These are phyloP conservation scores for Disparrhopalites patrizii DNA, from an alignment of 2,888 invertebrate species.

Conservation along the genomic window DNA sequence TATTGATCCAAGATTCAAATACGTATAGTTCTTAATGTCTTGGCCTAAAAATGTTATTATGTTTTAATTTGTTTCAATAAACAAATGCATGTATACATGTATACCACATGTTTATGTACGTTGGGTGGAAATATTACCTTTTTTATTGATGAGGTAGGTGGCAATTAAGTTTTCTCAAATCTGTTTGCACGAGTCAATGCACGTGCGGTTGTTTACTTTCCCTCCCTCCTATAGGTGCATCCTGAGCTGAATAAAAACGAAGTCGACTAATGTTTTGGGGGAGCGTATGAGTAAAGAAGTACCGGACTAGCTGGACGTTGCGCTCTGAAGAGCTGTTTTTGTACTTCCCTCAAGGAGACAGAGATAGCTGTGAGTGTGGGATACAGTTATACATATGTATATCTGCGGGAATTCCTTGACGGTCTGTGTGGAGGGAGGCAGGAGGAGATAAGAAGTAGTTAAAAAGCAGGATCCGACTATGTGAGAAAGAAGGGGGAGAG, in stretches of 20 bases:
- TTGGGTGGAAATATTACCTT: no score
- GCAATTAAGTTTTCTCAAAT: no score
- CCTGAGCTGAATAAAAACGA: background rate
- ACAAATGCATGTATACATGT: no score
- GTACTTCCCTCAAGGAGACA: no score
- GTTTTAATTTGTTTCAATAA: no score
- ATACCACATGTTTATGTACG: no score
- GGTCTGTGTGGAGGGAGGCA: background rate
- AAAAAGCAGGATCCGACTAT: background rate
- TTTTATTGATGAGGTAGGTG: no score
- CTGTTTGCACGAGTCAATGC: background rate
- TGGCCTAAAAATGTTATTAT: no score
- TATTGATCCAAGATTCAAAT: no score
- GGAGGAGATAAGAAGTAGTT: background rate
- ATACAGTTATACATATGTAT: background rate
- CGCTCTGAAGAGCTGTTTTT: background rate
- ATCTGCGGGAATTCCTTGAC: no score
- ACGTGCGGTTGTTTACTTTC: background rate
- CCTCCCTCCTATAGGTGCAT: background rate
- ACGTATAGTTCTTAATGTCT: no score
- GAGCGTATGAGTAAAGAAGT: background rate
- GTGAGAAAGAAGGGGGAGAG: background rate
- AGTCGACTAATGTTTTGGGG: background rate
- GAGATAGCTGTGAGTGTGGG: no score
- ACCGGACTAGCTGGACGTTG: background rate